Conservation (phyloP, 2,113 vertebrate genomes). For the Phasianus colchicus region DNA sequence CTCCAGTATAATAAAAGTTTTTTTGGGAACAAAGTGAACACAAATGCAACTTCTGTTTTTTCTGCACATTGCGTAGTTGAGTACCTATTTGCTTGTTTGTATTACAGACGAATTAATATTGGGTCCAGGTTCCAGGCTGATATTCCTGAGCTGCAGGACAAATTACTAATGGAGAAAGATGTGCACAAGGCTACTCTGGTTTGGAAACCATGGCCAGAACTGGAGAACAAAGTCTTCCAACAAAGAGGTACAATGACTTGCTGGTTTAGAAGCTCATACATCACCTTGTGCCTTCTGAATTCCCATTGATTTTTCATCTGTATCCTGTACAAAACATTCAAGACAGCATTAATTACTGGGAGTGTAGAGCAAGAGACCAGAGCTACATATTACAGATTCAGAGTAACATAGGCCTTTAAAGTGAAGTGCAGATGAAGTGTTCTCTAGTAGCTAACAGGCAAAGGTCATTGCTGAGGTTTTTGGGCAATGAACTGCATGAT, state of each 20-base stretch:
- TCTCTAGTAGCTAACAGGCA: neutral
- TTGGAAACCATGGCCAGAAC: conserved; percentile 85
- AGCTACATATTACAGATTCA: neutral
- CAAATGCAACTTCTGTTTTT: neutral
- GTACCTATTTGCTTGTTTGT: conserved; percentile 26
- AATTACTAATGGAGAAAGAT: conserved; percentile 75
- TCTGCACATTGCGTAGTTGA: neutral
- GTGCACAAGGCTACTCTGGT: conserved; percentile 85
- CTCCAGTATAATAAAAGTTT: neutral
- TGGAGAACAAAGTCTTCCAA: conserved; percentile 82
- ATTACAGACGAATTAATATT: conserved; percentile 86
- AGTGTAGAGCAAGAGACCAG: neutral
- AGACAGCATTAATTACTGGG: neutral
- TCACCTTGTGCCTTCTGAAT: neutral
- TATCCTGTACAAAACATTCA: neutral
- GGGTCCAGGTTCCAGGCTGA: conserved; percentile 88
- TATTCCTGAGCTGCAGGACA: conserved; percentile 83
- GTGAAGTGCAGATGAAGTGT: neutral
- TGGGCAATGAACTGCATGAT: neutral
- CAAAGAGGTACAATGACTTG: conserved; percentile 80
- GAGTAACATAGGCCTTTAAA: neutral
- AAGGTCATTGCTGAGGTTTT: neutral
- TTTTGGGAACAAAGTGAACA: neutral
- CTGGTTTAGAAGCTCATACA: neutral
- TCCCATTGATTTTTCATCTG: neutral